phyloP scores from a whole-genome alignment of 2,797 vertebrate species.

The Chrosomus eos region DNA sequence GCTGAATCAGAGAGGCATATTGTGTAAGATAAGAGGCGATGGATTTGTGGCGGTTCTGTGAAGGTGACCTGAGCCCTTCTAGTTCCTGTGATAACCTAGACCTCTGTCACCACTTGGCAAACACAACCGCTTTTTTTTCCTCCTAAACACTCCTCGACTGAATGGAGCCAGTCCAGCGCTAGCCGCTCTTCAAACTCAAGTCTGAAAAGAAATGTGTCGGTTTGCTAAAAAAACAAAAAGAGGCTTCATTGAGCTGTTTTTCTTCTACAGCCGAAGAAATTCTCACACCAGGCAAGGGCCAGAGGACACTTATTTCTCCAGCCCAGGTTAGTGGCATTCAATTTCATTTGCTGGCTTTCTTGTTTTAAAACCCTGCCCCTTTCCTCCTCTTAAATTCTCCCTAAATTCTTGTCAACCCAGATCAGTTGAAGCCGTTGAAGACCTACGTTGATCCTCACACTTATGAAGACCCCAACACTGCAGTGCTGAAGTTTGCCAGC shows the following conservation, averaged over 20 bases:
- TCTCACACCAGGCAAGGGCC: constrained; percentile 83
- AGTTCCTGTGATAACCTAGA: constrained; percentile 63
- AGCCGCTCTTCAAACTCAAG: constrained; percentile 60
- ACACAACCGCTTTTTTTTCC: constrained; percentile 69
- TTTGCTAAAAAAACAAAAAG: constrained; percentile 35
- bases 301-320: constrained; percentile 93
- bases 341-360: constrained; percentile 10
- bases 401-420: constrained; percentile 68
- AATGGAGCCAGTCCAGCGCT: constrained; percentile 61
- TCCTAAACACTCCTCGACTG: constrained; percentile 62
- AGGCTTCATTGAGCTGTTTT: constrained; percentile 38
- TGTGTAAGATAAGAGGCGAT: constrained; percentile 75
- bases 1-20: constrained; percentile 72
- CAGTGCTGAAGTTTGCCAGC: constrained; percentile 93
- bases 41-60: constrained; percentile 66
- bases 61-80: constrained; percentile 69
- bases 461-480: constrained; percentile 95
- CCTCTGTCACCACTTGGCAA: constrained; percentile 70
- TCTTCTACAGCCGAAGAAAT: constrained; percentile 79
- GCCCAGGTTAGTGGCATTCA: constrained; percentile 80
- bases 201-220: constrained; percentile 49
- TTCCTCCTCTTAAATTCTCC: constrained; percentile 4
- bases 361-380: not conserved
- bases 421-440: constrained; percentile 96
- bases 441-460: constrained; percentile 97